These are phyloP conservation scores for Phytoseiulus persimilis DNA, from an alignment of 2,888 invertebrate genomes.

Conservation along the genomic window DNA sequence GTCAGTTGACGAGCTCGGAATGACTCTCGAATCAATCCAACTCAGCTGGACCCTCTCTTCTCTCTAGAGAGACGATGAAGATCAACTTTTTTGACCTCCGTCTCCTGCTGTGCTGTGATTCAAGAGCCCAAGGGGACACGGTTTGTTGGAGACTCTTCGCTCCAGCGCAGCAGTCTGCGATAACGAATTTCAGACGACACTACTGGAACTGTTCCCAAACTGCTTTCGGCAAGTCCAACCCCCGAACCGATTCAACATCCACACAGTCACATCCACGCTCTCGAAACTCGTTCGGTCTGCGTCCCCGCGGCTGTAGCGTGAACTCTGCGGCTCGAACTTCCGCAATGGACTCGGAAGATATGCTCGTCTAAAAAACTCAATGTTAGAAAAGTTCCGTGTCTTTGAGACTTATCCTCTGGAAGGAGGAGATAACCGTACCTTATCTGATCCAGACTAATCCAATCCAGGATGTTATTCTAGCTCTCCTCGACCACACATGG, in stretches of 20 bases:
- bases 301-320: too few relatives aligned
- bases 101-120: not conserved
- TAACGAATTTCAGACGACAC: not conserved
- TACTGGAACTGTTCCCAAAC: not conserved
- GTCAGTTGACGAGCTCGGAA: constrained; percentile 24
- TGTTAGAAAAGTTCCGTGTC: too few relatives aligned
- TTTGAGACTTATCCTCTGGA: too few relatives aligned
- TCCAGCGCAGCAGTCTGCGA: not conserved
- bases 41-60: constrained; percentile 22
- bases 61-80: not conserved
- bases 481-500: too few relatives aligned
- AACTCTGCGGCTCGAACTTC: too few relatives aligned
- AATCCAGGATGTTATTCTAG: too few relatives aligned
- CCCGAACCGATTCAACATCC: not conserved
- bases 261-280: not conserved
- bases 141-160: not conserved
- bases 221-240: not conserved
- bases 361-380: too few relatives aligned
- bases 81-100: constrained; percentile 5
- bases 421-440: too few relatives aligned
- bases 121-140: not conserved
- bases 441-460: too few relatives aligned
- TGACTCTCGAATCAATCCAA: constrained; percentile 34
- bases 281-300: not conserved
- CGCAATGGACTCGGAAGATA: too few relatives aligned